phyloP scores from a whole-genome alignment of 2,113 vertebrate species.

The Passerina amoena region DNA sequence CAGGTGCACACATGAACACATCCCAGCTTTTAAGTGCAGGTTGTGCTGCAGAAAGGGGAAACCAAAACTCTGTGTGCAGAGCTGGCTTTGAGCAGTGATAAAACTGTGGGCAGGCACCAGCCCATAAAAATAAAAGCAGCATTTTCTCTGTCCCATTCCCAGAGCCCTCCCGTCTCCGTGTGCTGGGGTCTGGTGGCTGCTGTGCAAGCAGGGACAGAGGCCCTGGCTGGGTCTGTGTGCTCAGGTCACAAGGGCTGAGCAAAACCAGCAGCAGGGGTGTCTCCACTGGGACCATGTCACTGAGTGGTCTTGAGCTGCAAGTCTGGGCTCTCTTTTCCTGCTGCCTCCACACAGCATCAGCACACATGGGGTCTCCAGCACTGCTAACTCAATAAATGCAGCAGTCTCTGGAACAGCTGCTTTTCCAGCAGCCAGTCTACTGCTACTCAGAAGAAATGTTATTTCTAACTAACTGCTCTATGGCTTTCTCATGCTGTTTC shows the following conservation, averaged over 20 bases:
- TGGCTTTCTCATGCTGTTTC: not conserved
- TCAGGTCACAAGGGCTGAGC: rapidly evolving
- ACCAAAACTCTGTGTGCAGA: not conserved
- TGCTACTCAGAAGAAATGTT: not conserved
- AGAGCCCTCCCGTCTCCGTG: rapidly evolving
- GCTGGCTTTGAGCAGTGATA: not conserved
- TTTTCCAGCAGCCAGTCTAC: not conserved
- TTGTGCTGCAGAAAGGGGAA: not conserved
- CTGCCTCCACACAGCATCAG: rapidly evolving
- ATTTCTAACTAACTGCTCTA: not conserved
- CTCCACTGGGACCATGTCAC: rapidly evolving
- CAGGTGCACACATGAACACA: not conserved
- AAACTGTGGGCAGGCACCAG: rapidly evolving
- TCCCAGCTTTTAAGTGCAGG: no score
- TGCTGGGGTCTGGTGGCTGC: rapidly evolving
- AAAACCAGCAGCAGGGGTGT: not conserved
- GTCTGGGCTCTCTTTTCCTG: not conserved
- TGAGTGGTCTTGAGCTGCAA: not conserved
- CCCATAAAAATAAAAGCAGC: not conserved
- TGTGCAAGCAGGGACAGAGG: not conserved
- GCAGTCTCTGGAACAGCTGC: not conserved
- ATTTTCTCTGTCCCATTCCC: not conserved
- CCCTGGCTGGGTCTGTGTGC: not conserved
- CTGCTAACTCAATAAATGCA: not conserved
- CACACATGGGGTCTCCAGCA: rapidly evolving